phyloP scores from a whole-genome alignment of 2,113 vertebrate genomes.

The Psilopsiagon aurifrons region DNA sequence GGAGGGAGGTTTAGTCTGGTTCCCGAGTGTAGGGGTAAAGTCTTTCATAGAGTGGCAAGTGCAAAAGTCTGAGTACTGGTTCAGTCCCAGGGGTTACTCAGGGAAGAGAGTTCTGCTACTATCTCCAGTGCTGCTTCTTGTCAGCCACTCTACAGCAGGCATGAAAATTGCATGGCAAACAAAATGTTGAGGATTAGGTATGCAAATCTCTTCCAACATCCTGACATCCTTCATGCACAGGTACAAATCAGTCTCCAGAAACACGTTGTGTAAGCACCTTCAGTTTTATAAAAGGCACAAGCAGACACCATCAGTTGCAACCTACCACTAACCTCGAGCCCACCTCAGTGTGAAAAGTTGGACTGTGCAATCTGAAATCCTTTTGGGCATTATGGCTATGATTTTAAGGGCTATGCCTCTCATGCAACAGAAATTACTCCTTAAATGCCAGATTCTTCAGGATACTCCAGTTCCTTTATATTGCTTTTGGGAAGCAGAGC shows the following conservation, averaged over 20 bases:
- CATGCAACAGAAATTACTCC: neutral
- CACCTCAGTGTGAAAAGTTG: neutral
- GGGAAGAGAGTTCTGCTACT: neutral
- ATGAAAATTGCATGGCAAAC: neutral
- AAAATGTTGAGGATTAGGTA: neutral
- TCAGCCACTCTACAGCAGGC: neutral
- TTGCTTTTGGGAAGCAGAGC: neutral
- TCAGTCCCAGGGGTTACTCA: neutral
- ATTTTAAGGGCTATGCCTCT: neutral
- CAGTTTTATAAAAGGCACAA: neutral
- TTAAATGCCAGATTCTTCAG: neutral
- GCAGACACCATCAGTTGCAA: neutral
- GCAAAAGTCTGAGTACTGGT: neutral
- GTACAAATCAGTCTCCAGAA: neutral
- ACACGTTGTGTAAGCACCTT: neutral
- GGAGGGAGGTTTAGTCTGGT: neutral
- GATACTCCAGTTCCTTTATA: neutral
- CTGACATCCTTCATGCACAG: neutral
- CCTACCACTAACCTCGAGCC: neutral
- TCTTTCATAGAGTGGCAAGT: rapidly evolving
- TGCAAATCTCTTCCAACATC: neutral
- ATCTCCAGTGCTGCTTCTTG: neutral
- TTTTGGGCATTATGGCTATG: neutral
- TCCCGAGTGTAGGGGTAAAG: neutral
- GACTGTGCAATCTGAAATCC: neutral